Evolutionary conservation across 2,797 vertebrate genomes (phyloP), one percentile per base, ranked within the genome.

Genomic region (Channa striata): DNA sequence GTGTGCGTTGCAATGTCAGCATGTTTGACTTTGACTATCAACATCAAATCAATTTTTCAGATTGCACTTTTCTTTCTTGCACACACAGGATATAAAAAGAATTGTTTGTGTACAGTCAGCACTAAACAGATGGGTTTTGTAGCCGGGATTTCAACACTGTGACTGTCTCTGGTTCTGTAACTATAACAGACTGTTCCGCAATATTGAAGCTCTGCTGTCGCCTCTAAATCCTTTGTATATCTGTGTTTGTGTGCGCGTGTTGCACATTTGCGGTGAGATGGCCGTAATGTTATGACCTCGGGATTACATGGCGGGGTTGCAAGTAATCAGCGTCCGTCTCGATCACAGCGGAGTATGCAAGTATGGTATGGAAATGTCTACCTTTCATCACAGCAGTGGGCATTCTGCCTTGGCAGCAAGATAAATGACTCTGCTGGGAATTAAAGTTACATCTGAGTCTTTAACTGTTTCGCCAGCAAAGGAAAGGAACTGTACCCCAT

Each of bases 31-130:
- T 80, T 79, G 70, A 75, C 81, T 59, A 83, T 84, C 77, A 71
- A 84, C 84, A 85, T 89, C 87, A 85, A 87, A 84, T 78, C 70
- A 59, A 73, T 84, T 81, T 88, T 77, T 80, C 36, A 59, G 65
- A 59, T 67, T 67, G 46, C 47, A 20, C 53, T 77, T 77, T 70
- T 57, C 50, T 50, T 34, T 40, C 25, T 14, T 17, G 9, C 42
- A 46, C 43, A 60, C 19, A 10, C 39, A 60, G 43, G 77, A 79
- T 86, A 83, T 78, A 81, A 81, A 87, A 86, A 82, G 66, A 75
- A 80, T 73, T 87, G 83, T 84, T 87, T 89, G 87, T 89, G 86
- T 87, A 77, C 77, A 84, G 81, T 87, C 86, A 79, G 88, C 87
- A 80, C 70, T 79, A 78, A 86, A 87, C 87, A 89, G 78, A 90